Evolutionary conservation across 2,888 invertebrate species (phyloP), one percentile per base, ranked within the genome.

Genomic region (Nipponacmea schrenckii): DNA sequence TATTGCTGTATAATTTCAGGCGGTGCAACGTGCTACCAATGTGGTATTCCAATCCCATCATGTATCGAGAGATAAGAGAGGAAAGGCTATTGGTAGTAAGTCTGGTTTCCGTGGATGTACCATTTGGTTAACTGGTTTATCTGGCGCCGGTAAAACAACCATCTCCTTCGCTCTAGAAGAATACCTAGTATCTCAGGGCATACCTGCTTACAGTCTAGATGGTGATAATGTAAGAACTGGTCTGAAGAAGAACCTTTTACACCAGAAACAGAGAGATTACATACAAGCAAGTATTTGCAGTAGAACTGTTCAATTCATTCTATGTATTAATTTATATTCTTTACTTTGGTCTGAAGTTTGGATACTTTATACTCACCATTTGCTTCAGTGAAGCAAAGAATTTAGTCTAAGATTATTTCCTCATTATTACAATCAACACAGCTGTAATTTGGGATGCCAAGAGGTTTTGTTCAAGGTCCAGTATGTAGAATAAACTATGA

Each of bases 181-280:
- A 8, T 96, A 95, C 84, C 91, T 99, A 70, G 95, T 96, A 0
- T 93, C 94, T 10, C 92, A 93, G 75, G 97, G 97, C 63, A 95
- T 98, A 83, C 96, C 97, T n/a, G 95, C 97, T 0, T 98, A 98
- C 90, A 96, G 97, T 31, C 91, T 99, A 63, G 99, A 99, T 89
- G 99, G 99, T 0, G 99, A 99, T 90, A 99, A 99, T 88, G 94
- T 99, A 84, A 92, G 99, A 50, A 96, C 95, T 0, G 99, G 99
- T 0, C 91, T 99, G 62, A 97, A 97, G 90, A 95, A 95, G 89
- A 97, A 99, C 90, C 92, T 99, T 99, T 99, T 90, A 93, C 93
- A 20, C 95, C 95, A 73, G 94, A 95, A 81, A 98, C 85, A 92
- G 99, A 26, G 96, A 96, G n/a, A n/a, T n/a, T n/a, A n/a, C n/a